Evolutionary conservation across 2,888 invertebrate genomes (phyloP), one percentile per base, ranked within the genome.

Genomic region (Orthonychiurus folsomi): DNA sequence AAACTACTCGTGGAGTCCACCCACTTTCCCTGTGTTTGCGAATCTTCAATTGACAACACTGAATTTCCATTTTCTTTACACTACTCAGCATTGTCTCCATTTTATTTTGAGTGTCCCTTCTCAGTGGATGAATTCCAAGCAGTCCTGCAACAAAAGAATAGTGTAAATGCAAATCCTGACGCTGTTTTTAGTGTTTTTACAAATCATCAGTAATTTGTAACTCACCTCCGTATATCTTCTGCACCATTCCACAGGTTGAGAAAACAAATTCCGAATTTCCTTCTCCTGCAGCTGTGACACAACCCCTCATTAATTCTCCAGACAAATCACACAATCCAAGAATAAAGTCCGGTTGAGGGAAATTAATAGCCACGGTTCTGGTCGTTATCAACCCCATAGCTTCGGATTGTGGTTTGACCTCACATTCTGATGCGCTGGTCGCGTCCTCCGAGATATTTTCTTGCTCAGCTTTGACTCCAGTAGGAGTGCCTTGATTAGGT

Each of bases 231-330:
- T 63, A 54, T 18, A 63, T 26, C 2, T 56, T 27, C 48, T 60
- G 61, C 23, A 63, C 53, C 12, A 63, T 52, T 9, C 50, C 27
- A 21, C 52, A 52, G 18, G 63, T 58, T 5, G 47, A 28, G 26
- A 25, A 53, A 37, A 53, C 47, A n/a, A 57, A 60, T 18, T 60
- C 54, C 15, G 20, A 18, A 24, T 55, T 47, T 18, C 50, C 56
- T n/a, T 9, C 48, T 3, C 50, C 52, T 50, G 5, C n/a, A 9
- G 61, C 61, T 47, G 60, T 90, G 9, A 94, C 89, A 59, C 91
- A 89, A 71, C 86, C 84, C 59, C 93, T 81, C 93, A 94, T 94
- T 53, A 93, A 76, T 77, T 94, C 94, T 0, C 93, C 93, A 0
- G 90, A 91, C 27, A 93, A 80, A 78, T 94, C 52, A 52, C 52